These are phyloP conservation scores for Ophioderma brevispina DNA, from an alignment of 35 echinoderm and acorn worm genomes.

Conservation along the genomic window DNA sequence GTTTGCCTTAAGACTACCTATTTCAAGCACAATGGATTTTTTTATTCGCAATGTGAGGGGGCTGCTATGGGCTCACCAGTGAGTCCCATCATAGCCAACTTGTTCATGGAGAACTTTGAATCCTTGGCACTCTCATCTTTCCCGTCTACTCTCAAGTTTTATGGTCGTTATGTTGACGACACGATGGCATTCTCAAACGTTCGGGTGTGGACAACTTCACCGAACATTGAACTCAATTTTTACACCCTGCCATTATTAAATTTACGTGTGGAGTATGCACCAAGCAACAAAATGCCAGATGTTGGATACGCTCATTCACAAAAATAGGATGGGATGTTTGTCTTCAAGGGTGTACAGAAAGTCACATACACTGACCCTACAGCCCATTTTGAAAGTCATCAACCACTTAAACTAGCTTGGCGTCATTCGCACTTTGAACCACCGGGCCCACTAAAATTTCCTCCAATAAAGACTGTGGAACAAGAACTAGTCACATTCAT, in stretches of 20 bases:
- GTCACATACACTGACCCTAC: not conserved
- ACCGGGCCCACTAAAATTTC: not conserved
- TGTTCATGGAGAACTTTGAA: constrained; percentile 23
- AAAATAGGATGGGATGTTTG: not conserved
- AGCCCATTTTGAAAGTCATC: not conserved
- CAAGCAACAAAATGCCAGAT: not conserved
- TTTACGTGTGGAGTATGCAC: not conserved
- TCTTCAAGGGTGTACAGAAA: not conserved
- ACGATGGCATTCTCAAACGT: not conserved
- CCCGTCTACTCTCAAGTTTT: not conserved
- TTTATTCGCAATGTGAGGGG: not conserved
- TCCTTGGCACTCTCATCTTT: not conserved
- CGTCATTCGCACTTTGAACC: not conserved
- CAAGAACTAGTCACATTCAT: too few relatives aligned
- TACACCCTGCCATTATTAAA: not conserved
- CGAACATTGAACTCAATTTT: not conserved
- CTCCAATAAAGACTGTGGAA: too few relatives aligned
- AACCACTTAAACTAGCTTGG: not conserved
- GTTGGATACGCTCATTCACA: not conserved
- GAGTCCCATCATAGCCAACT: constrained; percentile 11
- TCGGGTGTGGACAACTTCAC: not conserved
- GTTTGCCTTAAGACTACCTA: not conserved
- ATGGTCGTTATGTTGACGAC: not conserved
- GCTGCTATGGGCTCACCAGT: constrained; percentile 18
- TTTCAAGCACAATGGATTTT: not conserved